A percentile compares a stretch with the other conserved stretches of the same genome.
These are phyloP conservation scores for Catharus fuscescens DNA, from an alignment of 2,113 vertebrate genomes.

Conservation along the genomic window DNA sequence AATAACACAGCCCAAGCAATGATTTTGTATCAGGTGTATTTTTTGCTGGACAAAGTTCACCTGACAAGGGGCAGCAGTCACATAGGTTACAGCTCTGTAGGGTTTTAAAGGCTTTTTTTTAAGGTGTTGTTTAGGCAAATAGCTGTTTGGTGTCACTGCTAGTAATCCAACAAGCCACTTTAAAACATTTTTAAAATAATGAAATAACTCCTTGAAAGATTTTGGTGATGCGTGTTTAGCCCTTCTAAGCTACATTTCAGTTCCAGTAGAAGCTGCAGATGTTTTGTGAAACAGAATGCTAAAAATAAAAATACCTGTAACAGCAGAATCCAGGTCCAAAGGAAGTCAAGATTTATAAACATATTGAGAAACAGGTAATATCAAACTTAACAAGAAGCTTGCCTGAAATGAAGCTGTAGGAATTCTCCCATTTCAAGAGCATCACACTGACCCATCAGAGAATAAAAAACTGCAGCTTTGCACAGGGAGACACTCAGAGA, in stretches of 20 bases:
- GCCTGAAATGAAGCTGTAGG: background rate
- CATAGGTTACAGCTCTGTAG: background rate
- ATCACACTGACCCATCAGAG: accelerated
- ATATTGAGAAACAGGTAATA: background rate
- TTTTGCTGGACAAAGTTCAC: background rate
- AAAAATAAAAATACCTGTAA: background rate
- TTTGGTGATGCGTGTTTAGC: background rate
- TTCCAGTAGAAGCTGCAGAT: background rate
- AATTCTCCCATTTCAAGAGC: background rate
- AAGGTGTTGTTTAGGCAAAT: background rate
- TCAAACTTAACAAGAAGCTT: background rate
- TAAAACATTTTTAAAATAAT: background rate
- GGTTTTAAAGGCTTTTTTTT: background rate
- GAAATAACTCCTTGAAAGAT: background rate
- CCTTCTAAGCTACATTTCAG: background rate
- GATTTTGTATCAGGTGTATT: background rate
- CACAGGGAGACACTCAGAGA: background rate
- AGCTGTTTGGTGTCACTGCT: background rate
- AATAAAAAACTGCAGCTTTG: background rate
- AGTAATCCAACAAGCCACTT: background rate
- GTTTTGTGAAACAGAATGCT: background rate
- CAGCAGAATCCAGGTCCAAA: background rate
- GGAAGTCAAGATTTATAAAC: background rate
- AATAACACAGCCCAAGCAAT: background rate
- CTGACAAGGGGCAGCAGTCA: background rate